Percentiles rank a stretch among this genome's conserved stretches.
These are phyloP conservation scores for Crambe crambe DNA, from an alignment of 37 sponge, comb jelly and placozoan species.

Conservation along the genomic window DNA sequence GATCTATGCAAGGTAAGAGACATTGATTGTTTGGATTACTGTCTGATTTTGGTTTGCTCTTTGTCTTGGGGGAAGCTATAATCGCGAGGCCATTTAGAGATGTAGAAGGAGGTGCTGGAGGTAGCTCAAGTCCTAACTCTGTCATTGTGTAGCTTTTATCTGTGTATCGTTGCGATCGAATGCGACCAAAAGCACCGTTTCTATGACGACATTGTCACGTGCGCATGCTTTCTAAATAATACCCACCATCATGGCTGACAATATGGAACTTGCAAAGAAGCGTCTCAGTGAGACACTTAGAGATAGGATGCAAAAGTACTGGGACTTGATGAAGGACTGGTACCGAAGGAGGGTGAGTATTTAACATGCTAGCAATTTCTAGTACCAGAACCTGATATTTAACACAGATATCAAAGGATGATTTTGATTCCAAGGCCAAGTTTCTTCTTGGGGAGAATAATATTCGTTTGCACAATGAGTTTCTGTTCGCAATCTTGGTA, in stretches of 20 bases:
- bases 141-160: background rate
- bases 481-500: slow-evolving; percentile 83
- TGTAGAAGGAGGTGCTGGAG: background rate
- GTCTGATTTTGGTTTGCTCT: no score
- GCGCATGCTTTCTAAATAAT: background rate
- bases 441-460: slow-evolving; percentile 64
- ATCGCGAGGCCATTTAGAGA: no score
- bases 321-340: slow-evolving; percentile 82
- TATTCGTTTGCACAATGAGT: slow-evolving; percentile 86
- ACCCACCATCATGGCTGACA: slow-evolving; percentile 45
- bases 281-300: slow-evolving; percentile 43
- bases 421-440: slow-evolving; percentile 74
- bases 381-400: no score
- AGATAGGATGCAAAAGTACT: slow-evolving; percentile 50
- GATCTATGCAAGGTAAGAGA: slow-evolving; percentile 33
- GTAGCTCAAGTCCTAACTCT: background rate
- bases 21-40: slow-evolving; percentile 2
- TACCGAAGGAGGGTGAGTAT: slow-evolving; percentile 70
- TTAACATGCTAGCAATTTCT: background rate
- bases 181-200: background rate
- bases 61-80: no score
- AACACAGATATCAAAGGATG: slow-evolving; percentile 77
- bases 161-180: background rate
- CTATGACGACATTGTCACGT: background rate
- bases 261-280: slow-evolving; percentile 45